A percentile compares a stretch with the other conserved stretches of the same genome.
Evolutionary conservation across 37 sponge, comb jelly and placozoan species (phyloP).

Genomic region (Aphrocallistes beatrix): DNA sequence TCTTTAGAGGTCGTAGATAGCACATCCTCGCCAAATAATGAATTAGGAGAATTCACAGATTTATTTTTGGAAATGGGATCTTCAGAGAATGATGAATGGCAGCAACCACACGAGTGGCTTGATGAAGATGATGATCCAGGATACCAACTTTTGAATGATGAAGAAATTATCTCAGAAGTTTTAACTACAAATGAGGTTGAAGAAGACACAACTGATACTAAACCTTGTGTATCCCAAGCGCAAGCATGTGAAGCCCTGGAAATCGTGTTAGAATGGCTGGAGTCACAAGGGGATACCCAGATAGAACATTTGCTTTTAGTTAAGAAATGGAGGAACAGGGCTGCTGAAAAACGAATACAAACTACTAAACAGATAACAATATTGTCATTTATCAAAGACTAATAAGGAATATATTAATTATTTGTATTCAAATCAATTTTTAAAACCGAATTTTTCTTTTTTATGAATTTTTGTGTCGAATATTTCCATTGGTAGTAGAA

Average conservation of each 20-base stretch:
- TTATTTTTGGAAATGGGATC: background rate
- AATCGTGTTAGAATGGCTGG: conserved; percentile 19
- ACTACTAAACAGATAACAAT: background rate
- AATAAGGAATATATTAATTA: too few species aligned
- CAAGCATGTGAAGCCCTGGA: conserved; percentile 29
- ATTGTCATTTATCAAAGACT: conserved; percentile 14
- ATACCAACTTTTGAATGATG: conserved; percentile 21
- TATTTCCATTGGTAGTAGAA: too few species aligned
- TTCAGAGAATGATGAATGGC: background rate
- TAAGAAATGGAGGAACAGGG: conserved; percentile 21
- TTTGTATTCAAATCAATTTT: too few species aligned
- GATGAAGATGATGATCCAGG: conserved; percentile 25
- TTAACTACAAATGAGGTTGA: background rate
- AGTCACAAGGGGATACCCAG: conserved; percentile 17
- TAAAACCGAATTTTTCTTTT: too few species aligned
- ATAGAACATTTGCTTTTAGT: conserved; percentile 20
- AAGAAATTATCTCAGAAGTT: conserved; percentile 30
- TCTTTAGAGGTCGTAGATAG: background rate
- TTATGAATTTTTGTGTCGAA: too few species aligned
- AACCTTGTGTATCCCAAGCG: background rate
- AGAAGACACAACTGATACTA: conserved; percentile 7
- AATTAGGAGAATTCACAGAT: background rate
- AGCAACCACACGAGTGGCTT: background rate
- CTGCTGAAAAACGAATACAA: background rate
- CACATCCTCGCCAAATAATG: background rate